These are phyloP conservation scores for Tetranychus truncatus DNA, from an alignment of 2,888 invertebrate genomes.

Conservation along the genomic window DNA sequence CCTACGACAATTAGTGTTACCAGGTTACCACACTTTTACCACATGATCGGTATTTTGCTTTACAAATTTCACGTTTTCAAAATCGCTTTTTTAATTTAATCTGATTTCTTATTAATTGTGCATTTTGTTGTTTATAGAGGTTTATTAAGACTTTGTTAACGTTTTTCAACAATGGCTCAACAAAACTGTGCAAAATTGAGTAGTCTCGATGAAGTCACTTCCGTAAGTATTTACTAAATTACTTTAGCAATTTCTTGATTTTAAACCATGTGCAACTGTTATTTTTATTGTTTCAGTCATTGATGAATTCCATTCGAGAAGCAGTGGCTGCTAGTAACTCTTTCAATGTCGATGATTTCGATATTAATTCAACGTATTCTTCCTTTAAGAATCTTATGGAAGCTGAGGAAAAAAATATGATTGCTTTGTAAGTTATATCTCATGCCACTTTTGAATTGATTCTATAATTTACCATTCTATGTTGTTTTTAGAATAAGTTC, in stretches of 20 bases:
- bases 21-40: no score
- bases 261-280: neutral
- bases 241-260: neutral
- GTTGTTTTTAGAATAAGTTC: neutral
- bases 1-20: no score
- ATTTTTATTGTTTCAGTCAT: neutral
- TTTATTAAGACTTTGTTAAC: no score
- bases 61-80: no score
- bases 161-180: neutral
- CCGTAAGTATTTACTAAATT: neutral
- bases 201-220: neutral
- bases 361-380: conserved; percentile 4
- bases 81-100: no score
- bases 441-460: neutral
- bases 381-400: neutral
- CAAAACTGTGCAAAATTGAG: neutral
- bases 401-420: neutral
- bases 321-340: neutral
- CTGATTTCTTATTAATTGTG: no score
- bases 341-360: neutral
- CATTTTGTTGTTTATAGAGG: no score
- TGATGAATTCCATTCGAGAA: neutral
- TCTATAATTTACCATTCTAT: neutral
- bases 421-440: conserved; percentile 1
- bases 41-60: no score